Base-by-base conservation (phyloP, 2,888 invertebrate species). In the Criorhina ranunculi region DNA sequence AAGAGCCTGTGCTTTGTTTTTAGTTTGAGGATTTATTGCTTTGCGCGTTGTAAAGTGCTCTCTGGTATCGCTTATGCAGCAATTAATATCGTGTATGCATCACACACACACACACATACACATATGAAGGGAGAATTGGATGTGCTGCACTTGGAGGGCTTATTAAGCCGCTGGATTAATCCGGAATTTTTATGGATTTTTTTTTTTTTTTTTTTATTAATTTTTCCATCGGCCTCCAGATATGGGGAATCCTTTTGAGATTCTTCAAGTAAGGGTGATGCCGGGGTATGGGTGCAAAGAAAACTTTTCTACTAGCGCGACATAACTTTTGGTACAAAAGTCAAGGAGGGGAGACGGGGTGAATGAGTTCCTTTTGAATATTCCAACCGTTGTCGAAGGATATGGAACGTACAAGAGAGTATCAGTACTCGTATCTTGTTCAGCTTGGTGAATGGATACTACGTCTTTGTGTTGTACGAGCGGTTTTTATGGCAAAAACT, bases 81-180 rank as follows among this genome's bases (percentile, higher is more conserved):
- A 44, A 60, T 60, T 44, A 60, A 60, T 60, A 29, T 29, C 9
- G 12, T 40, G 15, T 40, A 12, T 24, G 24, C 4, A 7, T 4
- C 33, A 8, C n/a, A 12, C 33, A 33, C 2, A 24, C 2, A 24
- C 2, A 24, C 24, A n/a, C n/a, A n/a, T n/a, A n/a, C n/a, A n/a
- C n/a, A n/a, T n/a, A n/a, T n/a, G n/a, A n/a, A 24, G 24, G 4
- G 24, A 24, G 15, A 44, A 44, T 3, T 19, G 44, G 24, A 51
- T 29, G 12, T 5, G 24, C 12, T 24, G 24, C 35, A 40, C 51
- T 37, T 51, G 29, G n/a, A 40, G 64, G 17, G 66, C 66, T 42
- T 67, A 53, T 53, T 67, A 67, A 31, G 17, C 40, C 3, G 15
- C 24, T 15, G n/a, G n/a, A 53, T 29, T 53, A 66, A 66, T 51